A percentile compares a stretch with the other conserved stretches of the same genome.
These are phyloP conservation scores for Sinocyclocheilus anshuiensis DNA, from an alignment of 2,113 vertebrate species.

Conservation along the genomic window DNA sequence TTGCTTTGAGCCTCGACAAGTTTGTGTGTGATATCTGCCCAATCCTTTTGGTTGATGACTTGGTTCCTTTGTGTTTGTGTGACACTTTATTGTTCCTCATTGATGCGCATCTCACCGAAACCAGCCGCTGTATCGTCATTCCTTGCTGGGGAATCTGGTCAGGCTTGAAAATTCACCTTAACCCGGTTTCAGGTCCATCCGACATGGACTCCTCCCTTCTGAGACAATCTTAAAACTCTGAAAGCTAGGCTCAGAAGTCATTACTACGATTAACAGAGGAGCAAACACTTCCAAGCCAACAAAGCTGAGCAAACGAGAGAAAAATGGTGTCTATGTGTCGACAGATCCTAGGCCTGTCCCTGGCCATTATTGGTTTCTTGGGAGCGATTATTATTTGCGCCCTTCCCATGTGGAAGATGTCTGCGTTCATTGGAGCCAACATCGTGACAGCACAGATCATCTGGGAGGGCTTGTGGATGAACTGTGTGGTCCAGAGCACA, in stretches of 20 bases:
- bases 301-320: background rate
- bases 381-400: conserved; percentile 70
- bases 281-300: background rate
- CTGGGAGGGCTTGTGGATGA: conserved; percentile 81
- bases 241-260: background rate
- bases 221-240: conserved; percentile 51
- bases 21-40: background rate
- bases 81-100: conserved; percentile 36
- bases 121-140: conserved; percentile 31
- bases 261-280: background rate
- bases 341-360: conserved; percentile 73
- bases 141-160: conserved; percentile 65
- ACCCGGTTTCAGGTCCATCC: conserved; percentile 64
- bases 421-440: conserved; percentile 77
- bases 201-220: conserved; percentile 65
- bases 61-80: background rate
- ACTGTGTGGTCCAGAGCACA: conserved; percentile 76
- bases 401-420: conserved; percentile 77
- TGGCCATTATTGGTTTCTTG: conserved; percentile 69
- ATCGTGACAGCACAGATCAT: conserved; percentile 76
- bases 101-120: conserved; percentile 67
- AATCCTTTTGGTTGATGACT: background rate
- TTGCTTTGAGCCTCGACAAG: background rate
- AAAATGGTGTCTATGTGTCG: conserved; percentile 74
- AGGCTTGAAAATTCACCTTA: conserved; percentile 48